Evolutionary conservation across 2,113 vertebrate genomes (phyloP), one percentile per base, ranked within the genome.

Genomic region (Petrocephalus zakoni): DNA sequence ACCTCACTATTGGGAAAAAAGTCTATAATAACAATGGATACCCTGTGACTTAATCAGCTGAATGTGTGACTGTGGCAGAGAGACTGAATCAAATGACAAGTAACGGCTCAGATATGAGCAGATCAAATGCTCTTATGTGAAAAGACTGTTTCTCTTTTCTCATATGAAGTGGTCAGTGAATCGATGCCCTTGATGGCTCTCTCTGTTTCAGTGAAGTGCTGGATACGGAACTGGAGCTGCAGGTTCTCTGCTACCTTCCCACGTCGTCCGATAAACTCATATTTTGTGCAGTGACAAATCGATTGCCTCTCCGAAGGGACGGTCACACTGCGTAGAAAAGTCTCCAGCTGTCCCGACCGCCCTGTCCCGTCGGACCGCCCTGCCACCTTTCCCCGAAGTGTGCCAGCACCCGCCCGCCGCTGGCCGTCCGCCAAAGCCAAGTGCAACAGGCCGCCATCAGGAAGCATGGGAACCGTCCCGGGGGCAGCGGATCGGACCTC

Each of bases 371-470:
- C 5, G 25, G 15, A 17, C 47, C 0, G 5, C 49, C 13, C 78
- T 8, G 2, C 34, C 85, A 37, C 87, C 82, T 84, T 52, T n/a
- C 85, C 49, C 53, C 56, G 21, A 42, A 47, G 52, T 86, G 6
- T 81, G 34, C 5, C 78, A n/a, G 84, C n/a, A 34, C 53, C n/a
- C 52, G 37, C 42, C 37, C 5, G 1, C 68, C 64, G 88, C 78
- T 82, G 25, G 42, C 21, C 91, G 92, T 92, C 92, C 61, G 72
- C 93, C 90, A 91, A 91, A 89, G 64, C 90, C 88, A 90, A 92
- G 90, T 88, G 87, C 85, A 5, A 72, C 78, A 22, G 34, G 78
- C 42, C 5, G 5, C 53, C 81, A 0, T 2, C 37, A 13, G 29
- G 56, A 8, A 11, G 51, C 19, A 19, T 4, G 47, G 21, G 49